phyloP scores from a whole-genome alignment of 2,113 vertebrate genomes.

The Callopanchax toddi region DNA sequence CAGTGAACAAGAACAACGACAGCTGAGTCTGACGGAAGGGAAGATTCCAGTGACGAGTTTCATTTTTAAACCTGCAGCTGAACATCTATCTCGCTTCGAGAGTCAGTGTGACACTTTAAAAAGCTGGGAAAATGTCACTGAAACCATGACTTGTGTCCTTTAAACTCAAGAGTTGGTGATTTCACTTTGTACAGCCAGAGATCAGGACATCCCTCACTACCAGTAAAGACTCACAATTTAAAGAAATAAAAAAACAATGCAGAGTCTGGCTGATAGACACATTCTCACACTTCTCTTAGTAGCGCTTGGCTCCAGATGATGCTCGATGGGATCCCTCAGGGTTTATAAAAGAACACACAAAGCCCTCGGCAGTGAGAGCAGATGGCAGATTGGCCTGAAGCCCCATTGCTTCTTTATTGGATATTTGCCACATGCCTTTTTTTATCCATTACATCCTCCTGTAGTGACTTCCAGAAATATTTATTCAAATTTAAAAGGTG shows the following conservation, averaged over 20 bases:
- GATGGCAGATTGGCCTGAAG: background rate
- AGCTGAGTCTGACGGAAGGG: constrained; percentile 24
- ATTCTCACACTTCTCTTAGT: background rate
- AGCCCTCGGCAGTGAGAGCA: constrained; percentile 7
- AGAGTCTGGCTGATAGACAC: no score
- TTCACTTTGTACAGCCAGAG: no score
- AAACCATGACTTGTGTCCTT: background rate
- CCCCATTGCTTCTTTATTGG: background rate
- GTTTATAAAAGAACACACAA: background rate
- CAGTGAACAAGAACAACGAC: constrained; percentile 4
- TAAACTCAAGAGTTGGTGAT: no score
- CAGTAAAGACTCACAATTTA: no score
- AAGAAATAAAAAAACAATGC: no score
- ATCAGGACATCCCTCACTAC: no score
- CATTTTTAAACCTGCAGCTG: constrained; percentile 3
- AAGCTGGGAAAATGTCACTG: constrained; percentile 3
- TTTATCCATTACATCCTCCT: background rate
- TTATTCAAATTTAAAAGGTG: background rate
- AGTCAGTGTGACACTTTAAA: background rate
- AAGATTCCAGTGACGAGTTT: constrained; percentile 14
- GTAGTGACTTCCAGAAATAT: background rate
- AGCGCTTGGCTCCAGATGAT: background rate
- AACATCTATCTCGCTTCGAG: background rate
- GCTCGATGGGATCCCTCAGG: background rate
- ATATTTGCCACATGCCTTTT: constrained; percentile 5